phyloP scores from a whole-genome alignment of 2,797 vertebrate species.

The Corythornis leucogaster region DNA sequence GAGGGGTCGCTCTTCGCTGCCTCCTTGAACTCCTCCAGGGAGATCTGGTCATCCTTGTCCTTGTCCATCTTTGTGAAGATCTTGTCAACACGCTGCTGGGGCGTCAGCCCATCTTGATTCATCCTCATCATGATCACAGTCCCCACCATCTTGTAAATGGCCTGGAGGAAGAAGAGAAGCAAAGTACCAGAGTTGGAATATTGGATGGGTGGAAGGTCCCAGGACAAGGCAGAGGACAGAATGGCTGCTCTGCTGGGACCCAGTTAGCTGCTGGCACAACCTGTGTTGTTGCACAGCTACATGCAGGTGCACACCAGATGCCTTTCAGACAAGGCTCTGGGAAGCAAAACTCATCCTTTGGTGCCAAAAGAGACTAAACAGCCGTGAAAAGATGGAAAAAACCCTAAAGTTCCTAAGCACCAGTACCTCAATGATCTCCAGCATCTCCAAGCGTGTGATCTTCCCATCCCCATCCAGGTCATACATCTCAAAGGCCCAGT shows the following conservation, averaged over 20 bases:
- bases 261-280: neutral
- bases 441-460: conserved; percentile 90
- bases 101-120: conserved; percentile 96
- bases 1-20: conserved; percentile 96
- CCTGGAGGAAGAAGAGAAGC: conserved; percentile 74
- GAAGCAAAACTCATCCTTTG: neutral
- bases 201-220: neutral
- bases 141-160: conserved; percentile 99
- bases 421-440: conserved; percentile 90
- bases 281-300: neutral
- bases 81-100: conserved; percentile 97
- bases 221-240: neutral
- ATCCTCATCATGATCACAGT: conserved; percentile 99
- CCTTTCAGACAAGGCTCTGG: neutral
- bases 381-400: neutral
- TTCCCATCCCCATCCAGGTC: conserved; percentile 90
- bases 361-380: neutral
- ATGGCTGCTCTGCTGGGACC: neutral
- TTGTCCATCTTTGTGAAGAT: conserved; percentile 99
- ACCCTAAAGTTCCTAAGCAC: neutral
- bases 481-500: conserved; percentile 94
- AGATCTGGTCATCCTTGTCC: conserved; percentile 96
- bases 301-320: neutral
- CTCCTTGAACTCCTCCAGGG: conserved; percentile 98
- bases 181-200: neutral